Base-by-base conservation (phyloP, 2,797 vertebrate genomes). In the Poeciliopsis presidionis region DNA sequence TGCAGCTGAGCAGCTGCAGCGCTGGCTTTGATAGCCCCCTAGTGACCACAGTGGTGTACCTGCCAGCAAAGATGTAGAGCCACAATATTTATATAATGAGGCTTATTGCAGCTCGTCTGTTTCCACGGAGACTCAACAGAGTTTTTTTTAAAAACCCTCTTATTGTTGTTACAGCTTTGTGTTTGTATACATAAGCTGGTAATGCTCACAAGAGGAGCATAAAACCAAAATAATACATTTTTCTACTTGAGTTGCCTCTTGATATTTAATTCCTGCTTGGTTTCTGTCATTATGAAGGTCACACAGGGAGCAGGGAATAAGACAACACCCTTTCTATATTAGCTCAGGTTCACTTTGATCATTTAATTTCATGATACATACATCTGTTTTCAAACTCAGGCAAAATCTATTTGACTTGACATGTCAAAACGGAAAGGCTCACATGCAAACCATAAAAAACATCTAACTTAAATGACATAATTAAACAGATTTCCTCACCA, bases 21-120 rank as follows among this genome's bases (percentile, higher is more conserved):
- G 82, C 80, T 80, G 82, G 84, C 85, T 87, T 88, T 93, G 91
- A 91, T 86, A 89, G 89, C 91, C 92, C 92, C 86, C 94, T 90
- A 92, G 92, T 90, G 94, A 91, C 91, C 83, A 81, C 81, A 81
- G 75, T 39, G 70, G 75, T 90, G 83, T 82, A 88, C 83, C 89
- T 85, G 87, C 81, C 89, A 80, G 84, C 82, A 59, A 55, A 86
- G 82, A 84, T 57, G 61, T 11, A 81, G 57, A 83, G 74, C 73
- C 61, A 61, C 74, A 80, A 80, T 81, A 46, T 87, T 81, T 73
- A 53, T 70, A 8, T 89, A 91, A 93, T 90, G 88, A 89, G 87
- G 72, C 72, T 76, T 46, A 36, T 20, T 84, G 65, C 77, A 49
- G 43, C 81, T 80, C 63, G 30, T 43, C 47, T 81, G 84, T 85